Percentiles rank a stretch among this genome's conserved stretches.
phyloP scores from a whole-genome alignment of 2,113 vertebrate genomes.

The Stercorarius parasiticus region DNA sequence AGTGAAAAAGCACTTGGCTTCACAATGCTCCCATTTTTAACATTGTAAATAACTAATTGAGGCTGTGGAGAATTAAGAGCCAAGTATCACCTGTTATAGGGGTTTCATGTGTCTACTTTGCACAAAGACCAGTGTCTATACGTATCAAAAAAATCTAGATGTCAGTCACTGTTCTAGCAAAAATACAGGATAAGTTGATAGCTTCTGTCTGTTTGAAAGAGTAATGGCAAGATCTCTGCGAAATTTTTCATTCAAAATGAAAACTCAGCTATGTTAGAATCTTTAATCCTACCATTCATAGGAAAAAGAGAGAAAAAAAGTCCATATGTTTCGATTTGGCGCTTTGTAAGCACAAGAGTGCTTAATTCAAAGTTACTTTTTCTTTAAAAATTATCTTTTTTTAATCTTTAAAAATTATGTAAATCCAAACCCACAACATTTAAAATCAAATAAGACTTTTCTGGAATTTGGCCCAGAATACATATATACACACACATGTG shows the following conservation, averaged over 20 bases:
- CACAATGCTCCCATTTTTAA: not conserved
- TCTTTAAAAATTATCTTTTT: not conserved
- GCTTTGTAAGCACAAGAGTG: not conserved
- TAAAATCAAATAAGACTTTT: not conserved
- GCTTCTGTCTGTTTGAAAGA: not conserved
- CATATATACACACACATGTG: not conserved
- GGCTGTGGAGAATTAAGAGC: not conserved
- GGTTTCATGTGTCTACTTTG: not conserved
- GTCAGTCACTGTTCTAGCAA: not conserved
- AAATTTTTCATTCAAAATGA: not conserved
- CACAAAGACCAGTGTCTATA: not conserved
- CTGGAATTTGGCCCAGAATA: not conserved
- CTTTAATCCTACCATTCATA: not conserved
- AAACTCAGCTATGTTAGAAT: not conserved
- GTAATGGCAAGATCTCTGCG: not conserved
- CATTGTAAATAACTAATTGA: not conserved
- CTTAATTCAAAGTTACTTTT: not conserved
- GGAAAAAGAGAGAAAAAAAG: not conserved
- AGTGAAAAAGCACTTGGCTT: not conserved
- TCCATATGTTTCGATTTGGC: fast-evolving
- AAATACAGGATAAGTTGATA: not conserved
- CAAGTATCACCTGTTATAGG: not conserved
- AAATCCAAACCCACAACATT: not conserved
- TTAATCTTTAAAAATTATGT: not conserved
- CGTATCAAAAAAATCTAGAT: not conserved